These are phyloP conservation scores for Aricia agestis DNA, from an alignment of 1,140 invertebrate genomes.

Conservation along the genomic window DNA sequence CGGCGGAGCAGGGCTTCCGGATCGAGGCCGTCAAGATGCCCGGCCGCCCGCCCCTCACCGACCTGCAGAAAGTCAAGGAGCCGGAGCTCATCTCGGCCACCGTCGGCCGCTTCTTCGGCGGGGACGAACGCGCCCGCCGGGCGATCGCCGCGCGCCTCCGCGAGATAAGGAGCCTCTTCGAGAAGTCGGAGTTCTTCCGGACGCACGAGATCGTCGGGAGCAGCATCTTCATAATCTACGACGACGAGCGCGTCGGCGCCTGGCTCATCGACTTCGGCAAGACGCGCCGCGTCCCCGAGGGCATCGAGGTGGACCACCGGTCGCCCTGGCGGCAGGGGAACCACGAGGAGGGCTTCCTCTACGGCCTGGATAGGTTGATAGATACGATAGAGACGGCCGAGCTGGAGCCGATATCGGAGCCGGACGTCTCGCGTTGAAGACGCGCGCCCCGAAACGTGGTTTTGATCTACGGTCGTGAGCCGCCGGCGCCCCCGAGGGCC, in stretches of 20 bases:
- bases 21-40: slow-evolving; percentile 96
- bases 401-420: slow-evolving; percentile 46
- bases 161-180: slow-evolving; percentile 86
- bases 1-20: slow-evolving; percentile 93
- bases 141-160: slow-evolving; percentile 85
- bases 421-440: slow-evolving; percentile 67
- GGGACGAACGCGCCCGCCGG: slow-evolving; percentile 79
- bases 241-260: slow-evolving; percentile 88
- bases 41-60: slow-evolving; percentile 83
- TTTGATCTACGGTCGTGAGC: slow-evolving; percentile 57
- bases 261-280: slow-evolving; percentile 99
- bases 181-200: slow-evolving; percentile 91
- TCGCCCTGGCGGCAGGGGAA: slow-evolving; percentile 91
- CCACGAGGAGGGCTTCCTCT: slow-evolving; percentile 95
- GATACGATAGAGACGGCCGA: slow-evolving; percentile 61
- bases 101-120: slow-evolving; percentile 86
- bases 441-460: slow-evolving; percentile 46
- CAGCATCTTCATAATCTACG: slow-evolving; percentile 95
- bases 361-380: slow-evolving; percentile 91
- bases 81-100: slow-evolving; percentile 86
- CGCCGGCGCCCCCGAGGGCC: slow-evolving; percentile 35
- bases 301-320: slow-evolving; percentile 84
- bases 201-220: slow-evolving; percentile 96
- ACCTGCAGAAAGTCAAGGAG: slow-evolving; percentile 87
- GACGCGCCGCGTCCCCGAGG: slow-evolving; percentile 85